Base-by-base conservation (phyloP, 2,113 vertebrate genomes). In the Mugil cephalus region DNA sequence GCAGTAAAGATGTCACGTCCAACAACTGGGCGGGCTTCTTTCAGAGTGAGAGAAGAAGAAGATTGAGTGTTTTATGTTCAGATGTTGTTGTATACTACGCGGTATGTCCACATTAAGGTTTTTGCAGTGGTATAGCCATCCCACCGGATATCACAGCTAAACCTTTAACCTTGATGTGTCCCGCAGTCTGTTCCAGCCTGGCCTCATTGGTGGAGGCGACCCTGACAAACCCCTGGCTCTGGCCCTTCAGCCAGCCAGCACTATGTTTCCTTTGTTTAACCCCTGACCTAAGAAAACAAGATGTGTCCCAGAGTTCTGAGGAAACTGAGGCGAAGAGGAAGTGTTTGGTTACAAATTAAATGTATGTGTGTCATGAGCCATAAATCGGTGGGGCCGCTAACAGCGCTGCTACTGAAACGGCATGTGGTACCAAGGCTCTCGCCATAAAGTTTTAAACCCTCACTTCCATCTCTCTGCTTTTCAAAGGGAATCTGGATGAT, bases 301-400 rank as follows among this genome's bases (percentile, higher is more conserved):
- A 94, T 89, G 88, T 94, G 93, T 95, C 94, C 94, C 94, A 86
- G 90, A 95, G 93, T 97, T 96, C 95, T 96, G 92, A 97, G 87
- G 83, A 89, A 90, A 92, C 90, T 88, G 89, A 94, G 93, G 95
- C 95, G 93, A 96, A 95, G 92, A 95, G 97, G 97, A 98, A 98
- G 97, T 98, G 94, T 98, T 95, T 92, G 95, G 96, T 99, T 98
- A 96, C 97, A 99, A 96, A 98, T 97, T 96, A 97, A 97, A 98
- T 95, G 95, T 96, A 95, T 96, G 94, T 88, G 83, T 96, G 96
- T 97, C 96, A 94, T 95, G 95, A 95, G 93, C 93, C 93, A 95
- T 97, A 98, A 98, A 98, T 97, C 93, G 92, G 86, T 76, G 34
- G 84, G 68, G 84, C 88, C 87, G 94, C 94, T 91, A 94, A 93